Conservation (phyloP, 2,113 vertebrate genomes). For the Thomomys bottae region DNA sequence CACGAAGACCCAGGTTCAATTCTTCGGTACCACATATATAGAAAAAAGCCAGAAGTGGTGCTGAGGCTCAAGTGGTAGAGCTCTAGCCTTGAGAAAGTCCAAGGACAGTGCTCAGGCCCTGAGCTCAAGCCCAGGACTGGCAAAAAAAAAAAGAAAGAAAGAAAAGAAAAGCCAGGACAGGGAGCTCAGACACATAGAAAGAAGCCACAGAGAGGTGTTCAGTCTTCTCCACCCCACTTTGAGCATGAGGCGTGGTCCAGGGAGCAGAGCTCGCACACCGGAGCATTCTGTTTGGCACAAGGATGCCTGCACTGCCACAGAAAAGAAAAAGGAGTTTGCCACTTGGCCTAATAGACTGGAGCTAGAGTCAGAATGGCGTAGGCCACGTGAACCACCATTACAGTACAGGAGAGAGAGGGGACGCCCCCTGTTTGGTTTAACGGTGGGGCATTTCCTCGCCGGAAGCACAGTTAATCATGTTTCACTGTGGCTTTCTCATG, state of each 20-base stretch:
- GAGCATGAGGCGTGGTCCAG: accelerated
- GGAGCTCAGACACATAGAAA: background rate
- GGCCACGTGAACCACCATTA: conserved; percentile 77
- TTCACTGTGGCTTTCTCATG: conserved; percentile 78
- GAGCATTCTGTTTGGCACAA: conserved; percentile 32
- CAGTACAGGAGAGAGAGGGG: conserved; percentile 71
- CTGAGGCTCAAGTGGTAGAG: too few relatives aligned
- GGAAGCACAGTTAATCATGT: conserved; percentile 71
- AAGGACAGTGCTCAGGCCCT: too few relatives aligned
- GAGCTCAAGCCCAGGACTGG: too few relatives aligned
- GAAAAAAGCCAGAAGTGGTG: too few relatives aligned
- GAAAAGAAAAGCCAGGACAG: accelerated
- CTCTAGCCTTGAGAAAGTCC: too few relatives aligned
- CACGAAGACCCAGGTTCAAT: too few relatives aligned
- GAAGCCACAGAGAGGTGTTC: accelerated
- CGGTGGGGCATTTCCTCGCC: conserved; percentile 79
- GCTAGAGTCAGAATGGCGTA: conserved; percentile 65
- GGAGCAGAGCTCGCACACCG: background rate
- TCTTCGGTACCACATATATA: too few relatives aligned
- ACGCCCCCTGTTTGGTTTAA: conserved; percentile 68
- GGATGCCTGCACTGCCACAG: conserved; percentile 33
- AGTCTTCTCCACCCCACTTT: accelerated
- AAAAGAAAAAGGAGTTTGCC: conserved; percentile 66
- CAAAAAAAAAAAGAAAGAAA: too few relatives aligned
- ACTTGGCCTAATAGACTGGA: conserved; percentile 76